Evolutionary conservation across 2,797 vertebrate genomes (phyloP).

Genomic region (Hybognathus amarus): DNA sequence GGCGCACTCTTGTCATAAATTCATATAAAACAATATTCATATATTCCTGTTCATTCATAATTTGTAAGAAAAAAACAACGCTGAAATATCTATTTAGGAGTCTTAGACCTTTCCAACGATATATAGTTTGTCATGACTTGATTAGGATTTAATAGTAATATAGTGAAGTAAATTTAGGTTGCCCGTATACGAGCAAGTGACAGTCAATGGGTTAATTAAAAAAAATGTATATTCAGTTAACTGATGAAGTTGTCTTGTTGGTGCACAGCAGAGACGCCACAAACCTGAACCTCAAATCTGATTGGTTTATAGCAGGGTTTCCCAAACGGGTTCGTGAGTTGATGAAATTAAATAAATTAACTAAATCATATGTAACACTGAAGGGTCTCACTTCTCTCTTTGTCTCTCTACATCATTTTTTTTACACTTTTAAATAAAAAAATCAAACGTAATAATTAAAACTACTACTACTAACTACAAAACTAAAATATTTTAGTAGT

Average conservation of each 20-base stretch:
- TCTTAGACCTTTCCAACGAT: no score
- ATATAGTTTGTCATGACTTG: no score
- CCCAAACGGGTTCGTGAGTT: not conserved
- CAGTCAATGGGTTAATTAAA: no score
- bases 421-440: not conserved
- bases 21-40: no score
- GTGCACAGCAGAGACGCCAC: not conserved
- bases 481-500: not conserved
- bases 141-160: no score
- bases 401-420: no score
- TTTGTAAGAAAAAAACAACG: no score
- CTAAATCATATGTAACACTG: not conserved
- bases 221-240: not conserved
- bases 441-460: not conserved
- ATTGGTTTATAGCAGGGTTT: not conserved
- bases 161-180: no score
- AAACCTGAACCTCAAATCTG: not conserved
- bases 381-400: not conserved
- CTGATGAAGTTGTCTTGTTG: not conserved
- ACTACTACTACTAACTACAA: not conserved
- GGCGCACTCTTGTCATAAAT: no score
- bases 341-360: not conserved
- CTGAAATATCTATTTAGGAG: no score
- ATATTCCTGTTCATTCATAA: no score
- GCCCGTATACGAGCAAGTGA: no score